Base-by-base conservation (phyloP, 2,113 vertebrate species). In the Zosterops japonicus region DNA sequence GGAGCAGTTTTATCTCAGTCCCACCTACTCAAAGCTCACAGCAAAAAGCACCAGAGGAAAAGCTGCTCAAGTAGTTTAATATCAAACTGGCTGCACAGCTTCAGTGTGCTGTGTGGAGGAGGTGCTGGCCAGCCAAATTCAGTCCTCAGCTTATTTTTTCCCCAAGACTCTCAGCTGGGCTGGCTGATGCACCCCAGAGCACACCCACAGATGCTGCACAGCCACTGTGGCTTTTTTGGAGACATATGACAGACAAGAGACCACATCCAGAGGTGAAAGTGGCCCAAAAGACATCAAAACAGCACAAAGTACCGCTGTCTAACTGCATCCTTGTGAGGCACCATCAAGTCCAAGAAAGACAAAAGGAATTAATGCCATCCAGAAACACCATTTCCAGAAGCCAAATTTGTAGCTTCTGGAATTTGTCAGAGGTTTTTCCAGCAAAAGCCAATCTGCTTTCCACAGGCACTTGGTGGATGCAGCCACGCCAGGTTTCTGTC, bases 341-440 rank as follows among this genome's bases (percentile, higher is more conserved):
- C 42, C 74, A 14, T 3, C n/a, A 4, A 22, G 14, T 55, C 70
- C 90, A 78, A 63, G 46, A 63, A 50, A 89, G 83, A 86, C 72
- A 92, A 90, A 89, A 84, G 50, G 65, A 83, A 67, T 7, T 0
- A 74, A 70, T 25, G 41, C 11, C 65, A 79, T 35, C 67, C 91
- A 89, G 65, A 49, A 95, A 61, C 1, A 0, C 29, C 64, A 52
- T 57, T 84, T 91, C 72, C 77, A 88, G 93, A 81, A 19, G 39
- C 47, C 80, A 60, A 7, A 83, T 83, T 11, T 74, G 68, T 9
- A 85, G 79, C 72, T 95, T 50, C 90, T 94, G 85, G 82, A 70
- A 72, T 80, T 35, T 80, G 57, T 88, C 64, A 92, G 81, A 93
- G 88, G 61, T 53, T 95, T 94, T 88, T 93, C 85, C 90, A 93